Conservation (phyloP, 2,888 invertebrate genomes). For the Calliopum simillimum region DNA sequence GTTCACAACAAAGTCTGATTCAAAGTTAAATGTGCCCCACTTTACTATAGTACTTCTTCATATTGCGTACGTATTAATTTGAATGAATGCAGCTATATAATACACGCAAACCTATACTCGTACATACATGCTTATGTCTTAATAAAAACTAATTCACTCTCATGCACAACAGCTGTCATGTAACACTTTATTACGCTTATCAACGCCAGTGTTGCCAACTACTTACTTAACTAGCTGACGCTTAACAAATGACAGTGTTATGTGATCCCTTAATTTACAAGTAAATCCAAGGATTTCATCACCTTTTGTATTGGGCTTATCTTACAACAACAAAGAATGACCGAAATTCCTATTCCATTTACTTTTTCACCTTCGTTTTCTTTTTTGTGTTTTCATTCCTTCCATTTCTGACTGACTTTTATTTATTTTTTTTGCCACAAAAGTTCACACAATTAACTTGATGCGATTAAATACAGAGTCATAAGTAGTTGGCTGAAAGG, state of each 20-base stretch:
- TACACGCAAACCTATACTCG: slow-evolving; percentile 3
- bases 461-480: slow-evolving; percentile 43
- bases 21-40: too few relatives aligned
- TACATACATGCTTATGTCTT: neutral
- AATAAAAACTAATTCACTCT: neutral
- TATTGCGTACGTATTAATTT: slow-evolving; percentile 2
- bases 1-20: too few relatives aligned
- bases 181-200: slow-evolving; percentile 33
- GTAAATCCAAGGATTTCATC: slow-evolving; percentile 4
- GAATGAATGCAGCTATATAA: neutral
- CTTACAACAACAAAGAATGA: neutral
- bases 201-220: slow-evolving; percentile 15
- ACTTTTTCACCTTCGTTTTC: neutral
- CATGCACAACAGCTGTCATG: neutral
- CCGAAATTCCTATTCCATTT: neutral
- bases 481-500: neutral
- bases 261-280: neutral
- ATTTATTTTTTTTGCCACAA: slow-evolving; percentile 34
- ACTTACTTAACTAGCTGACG: neutral
- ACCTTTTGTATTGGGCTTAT: neutral
- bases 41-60: too few relatives aligned
- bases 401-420: slow-evolving; percentile 28
- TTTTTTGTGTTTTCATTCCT: neutral
- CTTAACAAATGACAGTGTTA: slow-evolving; percentile 17
- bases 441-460: slow-evolving; percentile 47